Evolutionary conservation across 2,797 vertebrate species (phyloP).

Genomic region (Lacerta viridis): DNA sequence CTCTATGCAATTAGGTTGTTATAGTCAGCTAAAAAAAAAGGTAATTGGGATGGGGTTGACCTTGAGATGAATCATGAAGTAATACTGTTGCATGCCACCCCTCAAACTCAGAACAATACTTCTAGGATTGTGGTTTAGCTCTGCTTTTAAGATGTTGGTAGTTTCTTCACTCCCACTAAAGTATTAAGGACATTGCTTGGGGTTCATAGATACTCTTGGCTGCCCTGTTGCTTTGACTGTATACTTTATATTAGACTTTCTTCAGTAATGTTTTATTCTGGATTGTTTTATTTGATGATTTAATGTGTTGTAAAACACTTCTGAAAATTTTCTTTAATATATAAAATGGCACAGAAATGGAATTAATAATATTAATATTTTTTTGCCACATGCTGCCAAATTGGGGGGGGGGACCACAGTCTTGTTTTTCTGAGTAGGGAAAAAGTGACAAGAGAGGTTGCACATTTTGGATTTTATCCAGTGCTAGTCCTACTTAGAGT

Average conservation of each 20-base stretch:
- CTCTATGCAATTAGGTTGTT: neutral
- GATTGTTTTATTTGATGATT: too few species aligned
- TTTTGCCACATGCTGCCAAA: neutral
- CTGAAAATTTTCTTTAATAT: too few species aligned
- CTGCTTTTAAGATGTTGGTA: neutral
- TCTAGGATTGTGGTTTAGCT: neutral
- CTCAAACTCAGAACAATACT: neutral
- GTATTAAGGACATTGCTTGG: too few species aligned
- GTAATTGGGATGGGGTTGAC: neutral
- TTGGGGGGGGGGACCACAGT: neutral
- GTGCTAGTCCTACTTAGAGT: too few species aligned
- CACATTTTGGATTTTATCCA: conserved; percentile 1
- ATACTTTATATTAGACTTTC: too few species aligned
- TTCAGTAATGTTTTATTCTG: too few species aligned
- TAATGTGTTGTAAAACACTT: too few species aligned
- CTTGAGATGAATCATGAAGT: neutral
- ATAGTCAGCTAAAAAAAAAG: neutral
- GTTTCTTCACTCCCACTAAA: neutral
- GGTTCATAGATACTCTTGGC: too few species aligned
- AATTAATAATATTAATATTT: too few species aligned
- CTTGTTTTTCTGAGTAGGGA: neutral
- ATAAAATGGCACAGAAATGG: too few species aligned
- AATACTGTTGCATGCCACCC: too few species aligned
- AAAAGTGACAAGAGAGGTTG: conserved; percentile 8
- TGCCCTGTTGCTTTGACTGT: too few species aligned